A percentile compares a stretch with the other conserved stretches of the same genome.
phyloP scores from a whole-genome alignment of 2,113 vertebrate species.

The Scomber colias region DNA sequence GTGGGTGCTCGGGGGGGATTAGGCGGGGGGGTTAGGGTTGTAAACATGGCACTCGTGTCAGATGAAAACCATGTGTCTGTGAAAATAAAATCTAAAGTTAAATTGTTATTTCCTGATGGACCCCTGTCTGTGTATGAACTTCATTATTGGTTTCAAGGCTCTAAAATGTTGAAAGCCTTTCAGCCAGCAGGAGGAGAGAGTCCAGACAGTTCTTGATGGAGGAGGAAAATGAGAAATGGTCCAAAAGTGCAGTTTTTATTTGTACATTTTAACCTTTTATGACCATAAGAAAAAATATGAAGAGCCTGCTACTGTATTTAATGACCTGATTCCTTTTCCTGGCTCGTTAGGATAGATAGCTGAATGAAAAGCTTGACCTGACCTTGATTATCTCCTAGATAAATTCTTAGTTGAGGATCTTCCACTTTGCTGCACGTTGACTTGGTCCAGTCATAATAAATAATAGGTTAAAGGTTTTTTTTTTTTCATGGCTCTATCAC shows the following conservation, averaged over 20 bases:
- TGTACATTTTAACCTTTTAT: neutral
- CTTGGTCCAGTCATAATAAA: too few species aligned
- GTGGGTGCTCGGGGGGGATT: neutral
- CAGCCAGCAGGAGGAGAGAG: neutral
- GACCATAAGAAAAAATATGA: neutral
- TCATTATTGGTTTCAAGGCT: neutral
- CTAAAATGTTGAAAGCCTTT: neutral
- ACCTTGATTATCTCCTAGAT: neutral
- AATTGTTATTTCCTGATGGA: neutral
- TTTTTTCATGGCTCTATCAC: too few species aligned
- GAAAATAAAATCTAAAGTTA: neutral
- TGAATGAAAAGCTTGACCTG: neutral
- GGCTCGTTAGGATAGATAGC: neutral
- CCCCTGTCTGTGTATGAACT: neutral
- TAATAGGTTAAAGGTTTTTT: too few species aligned
- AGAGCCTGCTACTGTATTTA: neutral
- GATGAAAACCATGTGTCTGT: conserved; percentile 11
- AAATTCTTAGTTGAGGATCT: neutral
- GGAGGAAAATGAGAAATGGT: neutral
- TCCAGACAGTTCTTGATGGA: neutral
- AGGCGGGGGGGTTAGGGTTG: too few species aligned
- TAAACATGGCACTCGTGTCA: accelerated
- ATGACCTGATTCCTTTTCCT: neutral
- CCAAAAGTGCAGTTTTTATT: neutral
- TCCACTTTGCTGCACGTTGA: too few species aligned